These are phyloP conservation scores for Emys orbicularis DNA, from an alignment of 2,797 vertebrate genomes.

Conservation along the genomic window DNA sequence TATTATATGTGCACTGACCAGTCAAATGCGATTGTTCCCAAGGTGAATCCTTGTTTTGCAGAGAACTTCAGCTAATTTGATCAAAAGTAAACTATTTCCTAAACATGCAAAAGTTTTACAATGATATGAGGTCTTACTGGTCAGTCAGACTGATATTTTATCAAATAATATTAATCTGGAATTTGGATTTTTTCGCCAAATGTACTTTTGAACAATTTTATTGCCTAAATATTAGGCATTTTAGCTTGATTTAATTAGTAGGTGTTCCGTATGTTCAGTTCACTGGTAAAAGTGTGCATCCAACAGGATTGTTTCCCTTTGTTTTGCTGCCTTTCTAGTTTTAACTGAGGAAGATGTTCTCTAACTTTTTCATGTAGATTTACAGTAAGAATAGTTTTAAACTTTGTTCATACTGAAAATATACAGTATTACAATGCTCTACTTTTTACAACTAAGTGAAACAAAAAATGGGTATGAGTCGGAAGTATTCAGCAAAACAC, in stretches of 20 bases:
- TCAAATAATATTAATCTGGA: neutral
- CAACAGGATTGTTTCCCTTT: neutral
- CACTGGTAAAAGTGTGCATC: neutral
- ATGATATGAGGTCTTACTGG: neutral
- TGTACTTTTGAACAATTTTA: neutral
- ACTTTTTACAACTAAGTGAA: conserved; percentile 7
- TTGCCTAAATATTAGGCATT: neutral
- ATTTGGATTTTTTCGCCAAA: conserved; percentile 21
- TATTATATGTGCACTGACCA: conserved; percentile 32
- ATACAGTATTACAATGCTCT: neutral
- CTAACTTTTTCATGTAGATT: neutral
- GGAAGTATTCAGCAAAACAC: neutral
- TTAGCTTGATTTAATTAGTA: neutral
- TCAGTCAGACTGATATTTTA: neutral
- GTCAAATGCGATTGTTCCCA: conserved; percentile 44
- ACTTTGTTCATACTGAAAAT: neutral
- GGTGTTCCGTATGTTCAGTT: neutral
- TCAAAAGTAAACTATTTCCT: conserved; percentile 35
- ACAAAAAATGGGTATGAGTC: neutral
- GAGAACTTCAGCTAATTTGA: conserved; percentile 32
- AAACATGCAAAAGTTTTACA: neutral
- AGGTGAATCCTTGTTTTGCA: conserved; percentile 48
- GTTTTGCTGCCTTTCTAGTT: neutral
- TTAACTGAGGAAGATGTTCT: neutral
- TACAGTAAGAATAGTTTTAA: neutral